phyloP scores from a whole-genome alignment of 1,140 invertebrate genomes.

The Papilio polytes region DNA sequence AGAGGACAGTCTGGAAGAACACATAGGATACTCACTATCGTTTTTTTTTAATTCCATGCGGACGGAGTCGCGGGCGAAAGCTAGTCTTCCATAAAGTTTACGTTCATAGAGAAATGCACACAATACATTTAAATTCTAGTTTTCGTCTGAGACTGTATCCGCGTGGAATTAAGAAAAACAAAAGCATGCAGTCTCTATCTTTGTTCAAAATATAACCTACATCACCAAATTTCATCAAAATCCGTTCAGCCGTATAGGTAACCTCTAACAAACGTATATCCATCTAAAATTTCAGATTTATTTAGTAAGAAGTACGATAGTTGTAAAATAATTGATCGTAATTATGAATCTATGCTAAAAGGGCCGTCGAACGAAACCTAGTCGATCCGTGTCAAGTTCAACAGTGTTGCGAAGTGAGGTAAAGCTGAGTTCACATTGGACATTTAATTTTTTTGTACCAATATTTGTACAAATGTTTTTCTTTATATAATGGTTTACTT shows the following conservation, averaged over 20 bases:
- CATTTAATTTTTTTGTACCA: neutral
- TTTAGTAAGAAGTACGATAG: neutral
- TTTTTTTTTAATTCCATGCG: too few relatives aligned
- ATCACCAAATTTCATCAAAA: too few relatives aligned
- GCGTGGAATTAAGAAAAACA: too few relatives aligned
- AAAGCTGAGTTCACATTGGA: neutral
- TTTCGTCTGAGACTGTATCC: too few relatives aligned
- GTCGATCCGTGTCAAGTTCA: conserved; percentile 62
- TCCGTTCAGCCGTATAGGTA: too few relatives aligned
- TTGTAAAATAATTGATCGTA: conserved; percentile 26
- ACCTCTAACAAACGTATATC: too few relatives aligned
- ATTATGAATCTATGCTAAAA: conserved; percentile 45
- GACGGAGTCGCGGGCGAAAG: too few relatives aligned
- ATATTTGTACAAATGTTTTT: neutral
- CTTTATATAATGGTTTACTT: neutral
- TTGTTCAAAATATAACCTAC: too few relatives aligned
- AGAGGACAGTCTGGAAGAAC: too few relatives aligned
- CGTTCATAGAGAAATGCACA: neutral
- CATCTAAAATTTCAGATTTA: too few relatives aligned
- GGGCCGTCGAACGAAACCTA: conserved; percentile 49
- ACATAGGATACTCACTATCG: too few relatives aligned
- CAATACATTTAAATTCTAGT: neutral
- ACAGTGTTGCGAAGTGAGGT: conserved; percentile 36
- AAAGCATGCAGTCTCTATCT: too few relatives aligned
- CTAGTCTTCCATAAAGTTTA: neutral